Percentiles rank a stretch among this genome's conserved stretches.
These are phyloP conservation scores for Cryptoleucopteryx plumbea DNA, from an alignment of 2,113 vertebrate genomes.

Conservation along the genomic window DNA sequence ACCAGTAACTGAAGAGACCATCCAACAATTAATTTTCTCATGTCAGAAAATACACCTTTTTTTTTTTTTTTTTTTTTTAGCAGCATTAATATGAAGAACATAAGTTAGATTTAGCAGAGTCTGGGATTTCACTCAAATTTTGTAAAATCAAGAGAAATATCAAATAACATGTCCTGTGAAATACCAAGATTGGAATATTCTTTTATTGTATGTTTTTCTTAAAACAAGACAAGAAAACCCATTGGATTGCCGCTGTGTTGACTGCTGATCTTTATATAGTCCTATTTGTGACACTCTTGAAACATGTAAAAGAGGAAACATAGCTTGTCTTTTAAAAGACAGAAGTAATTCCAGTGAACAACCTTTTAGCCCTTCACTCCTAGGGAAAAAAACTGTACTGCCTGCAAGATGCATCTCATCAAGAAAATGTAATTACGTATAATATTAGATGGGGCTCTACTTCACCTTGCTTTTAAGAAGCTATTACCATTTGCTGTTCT, in stretches of 20 bases:
- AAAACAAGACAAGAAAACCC: not conserved
- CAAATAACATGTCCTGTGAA: not conserved
- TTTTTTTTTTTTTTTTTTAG: not conserved
- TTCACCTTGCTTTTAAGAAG: not conserved
- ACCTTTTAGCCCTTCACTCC: not conserved
- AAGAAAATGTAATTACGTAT: not conserved
- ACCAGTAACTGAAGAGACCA: not conserved
- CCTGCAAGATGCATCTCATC: not conserved
- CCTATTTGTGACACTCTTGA: not conserved
- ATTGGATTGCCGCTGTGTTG: not conserved
- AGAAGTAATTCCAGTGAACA: not conserved
- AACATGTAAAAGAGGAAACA: not conserved
- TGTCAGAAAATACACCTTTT: not conserved
- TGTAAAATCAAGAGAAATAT: not conserved
- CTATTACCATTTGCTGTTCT: not conserved
- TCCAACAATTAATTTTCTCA: not conserved
- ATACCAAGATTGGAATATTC: not conserved
- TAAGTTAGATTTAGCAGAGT: not conserved
- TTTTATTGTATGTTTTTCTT: not conserved
- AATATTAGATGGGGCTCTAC: not conserved
- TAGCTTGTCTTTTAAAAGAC: not conserved
- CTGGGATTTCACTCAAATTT: not conserved
- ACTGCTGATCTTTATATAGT: not conserved
- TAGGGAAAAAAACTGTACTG: not conserved
- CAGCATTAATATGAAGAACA: not conserved